phyloP scores from a whole-genome alignment of 2,888 invertebrate genomes.

The Patella depressa region DNA sequence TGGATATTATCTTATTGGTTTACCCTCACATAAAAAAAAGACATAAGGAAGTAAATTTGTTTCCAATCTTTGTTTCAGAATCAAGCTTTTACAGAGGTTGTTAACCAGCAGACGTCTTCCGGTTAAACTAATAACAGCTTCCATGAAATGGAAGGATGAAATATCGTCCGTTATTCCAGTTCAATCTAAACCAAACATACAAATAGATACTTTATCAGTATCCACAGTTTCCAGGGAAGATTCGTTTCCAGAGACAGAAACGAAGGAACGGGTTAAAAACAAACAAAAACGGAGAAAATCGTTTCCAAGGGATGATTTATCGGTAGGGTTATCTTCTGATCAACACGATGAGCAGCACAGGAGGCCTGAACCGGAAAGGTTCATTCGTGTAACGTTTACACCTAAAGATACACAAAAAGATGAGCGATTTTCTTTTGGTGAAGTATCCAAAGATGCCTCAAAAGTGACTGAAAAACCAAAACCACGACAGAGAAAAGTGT shows the following conservation, averaged over 20 bases:
- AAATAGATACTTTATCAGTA: neutral
- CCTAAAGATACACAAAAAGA: conserved; percentile 14
- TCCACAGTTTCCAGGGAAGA: neutral
- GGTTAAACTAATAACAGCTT: conserved; percentile 31
- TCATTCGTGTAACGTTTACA: conserved; percentile 33
- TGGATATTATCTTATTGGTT: no score
- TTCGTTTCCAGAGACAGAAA: neutral
- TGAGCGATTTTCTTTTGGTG: neutral
- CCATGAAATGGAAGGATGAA: conserved; percentile 36
- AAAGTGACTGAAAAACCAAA: neutral
- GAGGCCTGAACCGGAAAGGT: conserved; percentile 23
- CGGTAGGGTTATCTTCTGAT: neutral
- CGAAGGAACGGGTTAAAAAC: neutral
- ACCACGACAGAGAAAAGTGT: neutral
- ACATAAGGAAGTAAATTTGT: no score
- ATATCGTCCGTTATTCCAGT: conserved; percentile 6
- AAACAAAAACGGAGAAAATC: neutral
- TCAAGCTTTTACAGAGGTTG: conserved; percentile 36
- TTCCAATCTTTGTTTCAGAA: conserved; percentile 25
- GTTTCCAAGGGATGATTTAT: conserved; percentile 4
- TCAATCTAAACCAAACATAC: neutral
- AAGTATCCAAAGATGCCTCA: conserved; percentile 7
- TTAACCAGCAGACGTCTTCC: conserved; percentile 38
- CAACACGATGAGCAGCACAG: neutral
- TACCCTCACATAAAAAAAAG: no score